Evolutionary conservation across 2,113 vertebrate species (phyloP).

Genomic region (Melozone crissalis): DNA sequence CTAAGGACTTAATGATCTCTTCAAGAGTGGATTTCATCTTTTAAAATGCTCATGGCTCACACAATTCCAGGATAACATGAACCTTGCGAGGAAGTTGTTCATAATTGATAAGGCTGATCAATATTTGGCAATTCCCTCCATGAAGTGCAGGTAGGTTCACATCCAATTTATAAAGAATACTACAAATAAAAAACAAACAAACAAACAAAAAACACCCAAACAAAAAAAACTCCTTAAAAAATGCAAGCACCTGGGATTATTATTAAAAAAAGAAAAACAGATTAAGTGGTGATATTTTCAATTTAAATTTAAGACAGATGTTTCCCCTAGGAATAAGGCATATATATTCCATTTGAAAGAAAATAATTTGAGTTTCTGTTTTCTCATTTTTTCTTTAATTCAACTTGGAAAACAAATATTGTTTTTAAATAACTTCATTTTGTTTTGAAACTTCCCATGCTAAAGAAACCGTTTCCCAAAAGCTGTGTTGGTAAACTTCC

Average conservation of each 20-base stretch:
- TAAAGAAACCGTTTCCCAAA: neutral
- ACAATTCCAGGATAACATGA: neutral
- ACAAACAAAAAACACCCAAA: neutral
- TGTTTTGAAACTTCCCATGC: neutral
- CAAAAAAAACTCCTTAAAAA: neutral
- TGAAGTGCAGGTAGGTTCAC: neutral
- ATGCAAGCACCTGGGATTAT: neutral
- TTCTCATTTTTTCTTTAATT: neutral
- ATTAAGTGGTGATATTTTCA: neutral
- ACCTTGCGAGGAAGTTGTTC: neutral
- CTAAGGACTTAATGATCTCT: neutral
- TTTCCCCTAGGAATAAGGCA: neutral
- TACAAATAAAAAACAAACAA: neutral
- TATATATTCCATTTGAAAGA: neutral
- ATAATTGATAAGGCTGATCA: neutral
- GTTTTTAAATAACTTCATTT: neutral
- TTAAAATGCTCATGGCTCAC: neutral
- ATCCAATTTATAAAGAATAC: neutral
- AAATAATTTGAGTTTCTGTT: neutral
- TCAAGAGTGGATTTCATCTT: neutral
- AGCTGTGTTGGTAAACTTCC: neutral
- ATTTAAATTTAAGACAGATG: neutral
- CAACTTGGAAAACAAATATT: neutral
- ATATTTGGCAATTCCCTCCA: neutral
- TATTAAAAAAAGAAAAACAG: neutral